phyloP scores from a whole-genome alignment of 2,113 vertebrate species.

The Hipposideros armiger region DNA sequence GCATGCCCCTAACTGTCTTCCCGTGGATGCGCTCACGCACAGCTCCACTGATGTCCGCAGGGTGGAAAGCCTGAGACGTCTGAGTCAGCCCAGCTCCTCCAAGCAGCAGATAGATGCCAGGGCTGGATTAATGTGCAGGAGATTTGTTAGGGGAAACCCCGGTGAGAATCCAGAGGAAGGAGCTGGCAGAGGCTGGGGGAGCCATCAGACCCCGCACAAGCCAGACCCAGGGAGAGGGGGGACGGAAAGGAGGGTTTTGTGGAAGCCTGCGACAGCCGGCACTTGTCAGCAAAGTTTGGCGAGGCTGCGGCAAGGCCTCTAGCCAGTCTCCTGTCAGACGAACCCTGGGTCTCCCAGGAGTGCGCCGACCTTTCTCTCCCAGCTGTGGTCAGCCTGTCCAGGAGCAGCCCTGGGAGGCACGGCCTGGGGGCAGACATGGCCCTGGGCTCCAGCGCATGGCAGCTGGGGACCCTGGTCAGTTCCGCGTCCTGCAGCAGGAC shows the following conservation, averaged over 20 bases:
- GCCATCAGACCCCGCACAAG: not conserved
- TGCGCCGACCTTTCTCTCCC: not conserved
- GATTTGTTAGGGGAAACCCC: not conserved
- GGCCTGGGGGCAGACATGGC: fast-evolving
- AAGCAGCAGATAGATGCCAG: not conserved
- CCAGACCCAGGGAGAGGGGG: not conserved
- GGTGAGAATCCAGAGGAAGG: not conserved
- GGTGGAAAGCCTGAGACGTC: not conserved
- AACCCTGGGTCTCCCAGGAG: not conserved
- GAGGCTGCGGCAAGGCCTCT: not conserved
- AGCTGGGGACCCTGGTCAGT: too few species aligned
- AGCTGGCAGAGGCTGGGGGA: too few species aligned
- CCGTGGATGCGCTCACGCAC: not conserved
- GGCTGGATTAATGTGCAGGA: not conserved
- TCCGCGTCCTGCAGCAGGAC: too few species aligned
- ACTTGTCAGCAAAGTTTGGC: not conserved
- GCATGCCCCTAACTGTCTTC: not conserved
- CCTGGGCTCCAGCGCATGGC: too few species aligned
- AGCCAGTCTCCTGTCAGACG: not conserved
- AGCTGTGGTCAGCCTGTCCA: not conserved
- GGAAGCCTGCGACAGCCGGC: not conserved
- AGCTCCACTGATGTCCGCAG: not conserved
- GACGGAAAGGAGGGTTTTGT: not conserved
- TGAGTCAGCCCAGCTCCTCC: not conserved
- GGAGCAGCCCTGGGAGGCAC: not conserved